These are phyloP conservation scores for Phasia obesa DNA, from an alignment of 2,888 invertebrate species.

Conservation along the genomic window DNA sequence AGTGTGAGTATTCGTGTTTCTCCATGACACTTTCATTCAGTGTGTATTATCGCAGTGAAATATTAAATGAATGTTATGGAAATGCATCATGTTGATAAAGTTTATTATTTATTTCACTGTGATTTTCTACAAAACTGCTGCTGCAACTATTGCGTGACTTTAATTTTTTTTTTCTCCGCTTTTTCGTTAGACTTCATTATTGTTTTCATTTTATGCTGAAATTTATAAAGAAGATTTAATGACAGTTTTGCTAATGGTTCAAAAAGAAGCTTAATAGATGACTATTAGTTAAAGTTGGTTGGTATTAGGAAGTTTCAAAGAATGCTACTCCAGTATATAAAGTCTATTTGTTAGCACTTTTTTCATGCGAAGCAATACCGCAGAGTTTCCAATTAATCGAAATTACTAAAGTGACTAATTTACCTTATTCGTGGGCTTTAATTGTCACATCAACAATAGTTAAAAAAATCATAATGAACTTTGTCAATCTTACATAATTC, in stretches of 20 bases:
- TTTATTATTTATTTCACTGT: constrained; percentile 54
- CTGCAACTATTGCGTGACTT: constrained; percentile 58
- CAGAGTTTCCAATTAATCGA: no score
- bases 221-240: constrained; percentile 25
- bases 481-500: no score
- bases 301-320: not conserved
- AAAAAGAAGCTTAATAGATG: constrained; percentile 27
- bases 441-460: no score
- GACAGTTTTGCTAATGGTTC: constrained; percentile 35
- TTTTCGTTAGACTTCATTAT: constrained; percentile 4
- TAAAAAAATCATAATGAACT: no score
- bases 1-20: not conserved
- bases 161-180: constrained; percentile 20
- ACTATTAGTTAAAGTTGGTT: not conserved
- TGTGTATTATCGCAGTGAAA: constrained; percentile 41
- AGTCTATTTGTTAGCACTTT: no score
- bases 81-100: constrained; percentile 66
- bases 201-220: constrained; percentile 29
- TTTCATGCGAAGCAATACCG: no score
- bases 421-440: no score
- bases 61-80: constrained; percentile 67
- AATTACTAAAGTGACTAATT: no score
- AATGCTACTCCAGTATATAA: not conserved
- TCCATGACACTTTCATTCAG: not conserved
- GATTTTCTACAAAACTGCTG: constrained; percentile 9